phyloP scores from a whole-genome alignment of 2,888 invertebrate species.

The Anorthoa munda region DNA sequence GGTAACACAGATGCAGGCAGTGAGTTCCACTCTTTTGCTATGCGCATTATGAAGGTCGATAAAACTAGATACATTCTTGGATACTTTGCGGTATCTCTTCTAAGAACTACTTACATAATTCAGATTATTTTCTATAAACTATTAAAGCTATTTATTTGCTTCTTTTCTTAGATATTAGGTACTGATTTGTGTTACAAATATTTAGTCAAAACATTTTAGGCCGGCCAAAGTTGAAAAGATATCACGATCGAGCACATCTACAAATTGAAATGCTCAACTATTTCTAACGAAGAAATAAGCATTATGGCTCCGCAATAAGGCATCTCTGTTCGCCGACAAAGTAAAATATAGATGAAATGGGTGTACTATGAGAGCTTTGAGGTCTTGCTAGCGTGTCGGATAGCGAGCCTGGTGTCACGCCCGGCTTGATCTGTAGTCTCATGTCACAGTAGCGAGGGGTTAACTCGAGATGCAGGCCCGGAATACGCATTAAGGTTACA shows the following conservation, averaged over 20 bases:
- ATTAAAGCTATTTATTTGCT: neutral
- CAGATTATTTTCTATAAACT: neutral
- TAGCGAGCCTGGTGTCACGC: constrained; percentile 1
- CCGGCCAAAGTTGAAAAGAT: neutral
- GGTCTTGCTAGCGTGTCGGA: constrained; percentile 16
- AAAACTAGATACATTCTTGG: neutral
- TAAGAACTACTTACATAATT: neutral
- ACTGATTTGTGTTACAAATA: neutral
- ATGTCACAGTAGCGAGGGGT: constrained; percentile 10
- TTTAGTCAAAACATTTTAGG: neutral
- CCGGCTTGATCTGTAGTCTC: constrained; percentile 29
- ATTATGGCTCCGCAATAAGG: constrained; percentile 2
- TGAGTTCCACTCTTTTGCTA: too few relatives aligned
- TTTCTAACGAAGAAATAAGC: neutral
- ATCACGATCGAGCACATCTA: neutral
- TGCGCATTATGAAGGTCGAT: neutral
- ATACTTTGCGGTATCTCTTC: neutral
- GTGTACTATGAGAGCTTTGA: constrained; percentile 19
- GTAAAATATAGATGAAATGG: constrained; percentile 28
- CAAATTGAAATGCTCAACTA: constrained; percentile 1
- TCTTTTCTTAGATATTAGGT: neutral
- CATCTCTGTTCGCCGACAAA: constrained; percentile 5
- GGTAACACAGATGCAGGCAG: too few relatives aligned
- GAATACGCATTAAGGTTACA: constrained; percentile 35
- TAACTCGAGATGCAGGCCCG: constrained; percentile 18